These are phyloP conservation scores for Spinus olivaceus DNA, from an alignment of 2,797 vertebrate species.

Conservation along the genomic window DNA sequence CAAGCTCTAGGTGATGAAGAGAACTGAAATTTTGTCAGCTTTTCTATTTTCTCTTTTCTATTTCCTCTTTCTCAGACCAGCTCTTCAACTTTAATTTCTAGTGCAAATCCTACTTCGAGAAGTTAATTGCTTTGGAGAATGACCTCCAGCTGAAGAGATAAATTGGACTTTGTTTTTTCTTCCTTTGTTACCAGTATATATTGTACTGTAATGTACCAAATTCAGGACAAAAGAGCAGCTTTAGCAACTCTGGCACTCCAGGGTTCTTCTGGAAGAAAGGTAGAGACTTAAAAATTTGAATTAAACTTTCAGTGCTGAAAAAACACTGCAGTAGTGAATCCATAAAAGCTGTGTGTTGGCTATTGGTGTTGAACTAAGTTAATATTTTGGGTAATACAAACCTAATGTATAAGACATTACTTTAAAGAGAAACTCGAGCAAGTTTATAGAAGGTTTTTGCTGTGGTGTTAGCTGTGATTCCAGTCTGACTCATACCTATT, in stretches of 20 bases:
- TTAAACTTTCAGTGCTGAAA: neutral
- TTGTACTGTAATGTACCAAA: neutral
- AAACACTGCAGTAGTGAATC: neutral
- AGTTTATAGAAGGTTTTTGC: neutral
- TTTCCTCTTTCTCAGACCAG: neutral
- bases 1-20: neutral
- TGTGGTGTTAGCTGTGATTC: neutral
- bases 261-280: neutral
- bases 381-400: neutral
- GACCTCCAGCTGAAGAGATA: neutral
- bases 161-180: neutral
- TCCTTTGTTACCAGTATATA: neutral
- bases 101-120: neutral
- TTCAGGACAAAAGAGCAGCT: neutral
- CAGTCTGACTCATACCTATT: slow-evolving; percentile 6
- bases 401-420: neutral
- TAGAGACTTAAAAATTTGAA: neutral
- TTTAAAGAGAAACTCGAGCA: neutral
- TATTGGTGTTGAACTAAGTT: neutral
- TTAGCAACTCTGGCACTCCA: neutral
- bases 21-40: neutral
- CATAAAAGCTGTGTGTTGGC: neutral
- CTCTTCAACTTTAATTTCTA: neutral
- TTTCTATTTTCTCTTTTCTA: neutral
- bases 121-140: slow-evolving; percentile 1